Percentiles rank a stretch among this genome's conserved stretches.
These are phyloP conservation scores for pig (Sus scrofa) DNA, from an alignment of 2,113 vertebrate species.

Conservation along the genomic window T2T-Sscrofa CM000819.6:75580001-75580500, in stretches of 20 bases:
- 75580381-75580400: neutral
- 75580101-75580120: neutral
- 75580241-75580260: too few species aligned
- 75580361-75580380: too few species aligned
- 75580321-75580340: too few species aligned
- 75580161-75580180: neutral
- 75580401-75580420: conserved; percentile 91
- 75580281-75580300: too few species aligned
- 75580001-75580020: neutral
- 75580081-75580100: conserved; percentile 5
- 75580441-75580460: conserved; percentile 98
- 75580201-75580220: neutral
- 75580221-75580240: neutral
- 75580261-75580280: too few species aligned
- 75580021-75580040: neutral
- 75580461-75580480: conserved; percentile 98
- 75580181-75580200: neutral
- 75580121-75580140: neutral
- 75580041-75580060: neutral
- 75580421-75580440: conserved; percentile 97
- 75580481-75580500: conserved; percentile 98
- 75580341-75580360: too few species aligned
- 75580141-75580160: conserved; percentile 41
- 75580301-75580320: too few species aligned
- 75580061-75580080: conserved; percentile 1